Evolutionary conservation across 2,113 vertebrate genomes (phyloP).

Genomic region (Haemorhous mexicanus): DNA sequence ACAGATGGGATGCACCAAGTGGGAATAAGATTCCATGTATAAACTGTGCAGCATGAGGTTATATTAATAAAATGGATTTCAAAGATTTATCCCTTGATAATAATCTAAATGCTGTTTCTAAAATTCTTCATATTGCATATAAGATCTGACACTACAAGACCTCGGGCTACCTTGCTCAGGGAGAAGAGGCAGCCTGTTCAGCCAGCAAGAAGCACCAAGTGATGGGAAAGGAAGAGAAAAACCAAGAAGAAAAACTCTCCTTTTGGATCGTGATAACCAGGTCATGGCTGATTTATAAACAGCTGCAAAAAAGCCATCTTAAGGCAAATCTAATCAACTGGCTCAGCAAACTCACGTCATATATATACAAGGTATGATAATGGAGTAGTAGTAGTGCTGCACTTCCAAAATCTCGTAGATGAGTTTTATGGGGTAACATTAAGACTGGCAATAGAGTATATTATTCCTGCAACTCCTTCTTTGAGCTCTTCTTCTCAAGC

Average conservation of each 20-base stretch:
- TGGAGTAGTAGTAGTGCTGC: neutral
- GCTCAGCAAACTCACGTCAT: neutral
- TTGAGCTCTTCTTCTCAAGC: neutral
- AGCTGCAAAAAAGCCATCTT: neutral
- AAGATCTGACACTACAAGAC: neutral
- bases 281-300: neutral
- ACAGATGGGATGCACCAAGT: neutral
- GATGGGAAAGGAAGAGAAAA: neutral
- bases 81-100: neutral
- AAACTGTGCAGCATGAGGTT: neutral
- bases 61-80: neutral
- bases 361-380: neutral
- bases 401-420: neutral
- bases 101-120: neutral
- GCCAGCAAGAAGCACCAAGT: neutral
- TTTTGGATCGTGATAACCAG: neutral
- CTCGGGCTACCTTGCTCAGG: neutral
- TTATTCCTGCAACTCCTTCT: neutral
- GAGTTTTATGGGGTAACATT: neutral
- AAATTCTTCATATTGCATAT: neutral
- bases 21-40: neutral
- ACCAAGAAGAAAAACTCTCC: neutral
- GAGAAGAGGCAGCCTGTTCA: neutral
- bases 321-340: neutral
- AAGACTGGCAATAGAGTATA: neutral